A percentile compares a stretch with the other conserved stretches of the same genome.
These are phyloP conservation scores for Poecile montanus DNA, from an alignment of 2,797 vertebrate genomes.

Conservation along the genomic window DNA sequence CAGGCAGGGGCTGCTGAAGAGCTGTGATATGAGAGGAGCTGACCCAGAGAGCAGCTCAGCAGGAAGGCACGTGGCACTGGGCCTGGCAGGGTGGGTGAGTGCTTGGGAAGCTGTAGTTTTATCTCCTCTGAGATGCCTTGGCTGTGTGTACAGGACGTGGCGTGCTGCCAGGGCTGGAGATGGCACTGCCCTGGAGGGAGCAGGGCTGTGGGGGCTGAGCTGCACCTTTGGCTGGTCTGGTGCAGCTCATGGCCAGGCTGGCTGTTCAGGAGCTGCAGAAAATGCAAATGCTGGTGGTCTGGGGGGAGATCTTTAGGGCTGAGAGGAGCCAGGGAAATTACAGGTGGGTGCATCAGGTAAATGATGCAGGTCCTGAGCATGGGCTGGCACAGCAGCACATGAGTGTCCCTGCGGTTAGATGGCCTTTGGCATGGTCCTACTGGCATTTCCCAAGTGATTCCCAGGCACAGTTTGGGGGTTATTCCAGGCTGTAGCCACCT, in stretches of 20 bases:
- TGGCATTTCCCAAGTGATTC: background rate
- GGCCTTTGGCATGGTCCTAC: background rate
- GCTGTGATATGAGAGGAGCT: background rate
- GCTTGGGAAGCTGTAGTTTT: conserved; percentile 12
- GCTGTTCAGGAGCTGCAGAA: background rate
- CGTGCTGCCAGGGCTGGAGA: background rate
- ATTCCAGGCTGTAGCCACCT: background rate
- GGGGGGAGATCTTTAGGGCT: background rate
- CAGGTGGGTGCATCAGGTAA: background rate
- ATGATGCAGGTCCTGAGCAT: background rate
- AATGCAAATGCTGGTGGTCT: background rate
- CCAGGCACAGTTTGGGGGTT: background rate
- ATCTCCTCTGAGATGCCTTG: conserved; percentile 35
- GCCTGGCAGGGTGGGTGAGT: conserved; percentile 22
- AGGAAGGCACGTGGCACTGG: background rate
- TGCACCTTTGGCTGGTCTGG: background rate
- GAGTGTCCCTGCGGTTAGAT: background rate
- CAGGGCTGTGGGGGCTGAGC: background rate
- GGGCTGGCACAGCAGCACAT: background rate
- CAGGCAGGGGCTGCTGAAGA: conserved; percentile 60
- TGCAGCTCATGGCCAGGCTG: background rate
- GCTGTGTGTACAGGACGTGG: background rate
- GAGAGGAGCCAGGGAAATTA: background rate
- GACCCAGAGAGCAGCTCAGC: background rate
- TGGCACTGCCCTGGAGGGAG: background rate